Evolutionary conservation across 2,888 invertebrate genomes (phyloP).

Genomic region (Ernsta delagoae): DNA sequence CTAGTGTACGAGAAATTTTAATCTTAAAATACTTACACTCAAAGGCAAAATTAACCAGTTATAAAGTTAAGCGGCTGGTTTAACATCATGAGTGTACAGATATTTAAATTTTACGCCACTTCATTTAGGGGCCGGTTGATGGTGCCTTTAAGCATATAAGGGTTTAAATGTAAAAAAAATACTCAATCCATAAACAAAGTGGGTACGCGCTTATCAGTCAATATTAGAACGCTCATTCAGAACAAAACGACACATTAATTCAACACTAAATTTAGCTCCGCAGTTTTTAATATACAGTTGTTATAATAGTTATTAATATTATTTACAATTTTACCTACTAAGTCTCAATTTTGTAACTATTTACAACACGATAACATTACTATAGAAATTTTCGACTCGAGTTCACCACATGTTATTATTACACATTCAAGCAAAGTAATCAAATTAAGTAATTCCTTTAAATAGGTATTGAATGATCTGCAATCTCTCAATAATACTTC

Average conservation of each 20-base stretch:
- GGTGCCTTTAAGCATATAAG: too few relatives aligned
- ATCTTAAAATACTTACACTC: too few relatives aligned
- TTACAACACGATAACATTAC: conserved; percentile 24
- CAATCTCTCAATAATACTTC: not conserved
- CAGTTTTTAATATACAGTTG: conserved; percentile 30
- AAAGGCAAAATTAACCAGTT: too few relatives aligned
- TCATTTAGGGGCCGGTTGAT: too few relatives aligned
- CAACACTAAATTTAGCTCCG: conserved; percentile 24
- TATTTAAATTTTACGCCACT: too few relatives aligned
- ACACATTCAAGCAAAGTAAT: not conserved
- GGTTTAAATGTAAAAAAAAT: too few relatives aligned
- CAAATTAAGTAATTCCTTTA: too few relatives aligned
- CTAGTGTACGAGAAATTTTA: not conserved
- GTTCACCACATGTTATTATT: conserved; percentile 19
- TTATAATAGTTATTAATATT: conserved; percentile 15
- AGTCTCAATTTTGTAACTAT: conserved; percentile 31
- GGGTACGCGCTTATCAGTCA: conserved; percentile 23
- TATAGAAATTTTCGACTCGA: conserved; percentile 23
- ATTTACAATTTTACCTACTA: conserved; percentile 32
- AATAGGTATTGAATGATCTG: too few relatives aligned
- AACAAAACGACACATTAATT: not conserved
- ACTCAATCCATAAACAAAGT: conserved; percentile 34
- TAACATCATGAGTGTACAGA: too few relatives aligned
- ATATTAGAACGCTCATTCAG: conserved; percentile 12
- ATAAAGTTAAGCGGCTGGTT: too few relatives aligned